Conservation (phyloP, 2,113 vertebrate genomes). For the Grus americana region DNA sequence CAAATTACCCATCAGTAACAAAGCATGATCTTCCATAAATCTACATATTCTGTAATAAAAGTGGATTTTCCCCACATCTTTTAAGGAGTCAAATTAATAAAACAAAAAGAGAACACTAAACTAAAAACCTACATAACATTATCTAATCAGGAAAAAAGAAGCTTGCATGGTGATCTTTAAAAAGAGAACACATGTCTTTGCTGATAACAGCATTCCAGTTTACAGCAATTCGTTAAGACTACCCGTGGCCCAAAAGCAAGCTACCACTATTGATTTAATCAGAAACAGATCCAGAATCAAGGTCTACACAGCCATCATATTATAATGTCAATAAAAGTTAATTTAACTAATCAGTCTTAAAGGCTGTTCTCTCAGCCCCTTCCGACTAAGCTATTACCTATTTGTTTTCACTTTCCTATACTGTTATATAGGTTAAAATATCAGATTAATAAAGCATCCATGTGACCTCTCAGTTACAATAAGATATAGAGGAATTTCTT, state of each 20-base stretch:
- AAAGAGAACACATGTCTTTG: neutral
- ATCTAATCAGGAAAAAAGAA: neutral
- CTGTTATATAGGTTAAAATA: neutral
- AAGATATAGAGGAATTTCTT: accelerated
- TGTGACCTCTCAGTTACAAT: too few relatives aligned
- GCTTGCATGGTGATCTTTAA: neutral
- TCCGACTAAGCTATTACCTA: neutral
- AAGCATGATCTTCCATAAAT: neutral
- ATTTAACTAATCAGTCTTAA: neutral
- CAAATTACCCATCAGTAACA: neutral
- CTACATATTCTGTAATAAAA: neutral
- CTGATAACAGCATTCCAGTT: neutral
- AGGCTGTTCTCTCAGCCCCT: neutral
- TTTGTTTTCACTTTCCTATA: neutral
- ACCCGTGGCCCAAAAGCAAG: neutral
- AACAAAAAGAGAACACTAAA: neutral
- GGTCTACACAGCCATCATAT: neutral
- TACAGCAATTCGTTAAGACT: neutral
- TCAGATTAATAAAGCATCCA: neutral
- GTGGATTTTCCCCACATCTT: neutral
- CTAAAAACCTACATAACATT: neutral
- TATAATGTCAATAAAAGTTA: neutral
- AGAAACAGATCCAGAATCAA: neutral
- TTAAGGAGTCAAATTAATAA: neutral
- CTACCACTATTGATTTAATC: neutral